phyloP scores from a whole-genome alignment of 2,888 invertebrate species.

The Eudemis profundana region DNA sequence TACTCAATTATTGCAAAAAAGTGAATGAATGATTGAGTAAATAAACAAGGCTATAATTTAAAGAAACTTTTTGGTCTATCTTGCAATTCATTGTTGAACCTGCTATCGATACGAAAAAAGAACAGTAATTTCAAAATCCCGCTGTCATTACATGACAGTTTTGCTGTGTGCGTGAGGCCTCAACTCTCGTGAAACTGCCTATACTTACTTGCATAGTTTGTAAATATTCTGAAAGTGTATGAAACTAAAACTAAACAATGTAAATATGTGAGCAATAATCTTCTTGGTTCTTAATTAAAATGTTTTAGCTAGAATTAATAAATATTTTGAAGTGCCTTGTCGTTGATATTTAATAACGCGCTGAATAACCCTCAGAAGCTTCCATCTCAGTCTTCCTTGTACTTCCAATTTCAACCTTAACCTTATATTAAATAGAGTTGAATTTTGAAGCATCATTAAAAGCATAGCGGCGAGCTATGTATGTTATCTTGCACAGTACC shows the following conservation, averaged over 20 bases:
- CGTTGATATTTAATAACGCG: conserved; percentile 24
- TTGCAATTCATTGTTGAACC: too few relatives aligned
- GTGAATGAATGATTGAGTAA: too few relatives aligned
- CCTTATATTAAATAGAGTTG: background rate
- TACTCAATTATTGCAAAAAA: background rate
- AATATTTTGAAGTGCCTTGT: conserved; percentile 9
- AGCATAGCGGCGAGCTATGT: background rate
- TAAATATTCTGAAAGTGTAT: background rate
- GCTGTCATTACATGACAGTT: too few relatives aligned
- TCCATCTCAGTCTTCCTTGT: background rate
- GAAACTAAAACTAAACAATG: background rate
- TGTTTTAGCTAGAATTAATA: conserved; percentile 18
- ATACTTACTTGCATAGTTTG: too few relatives aligned
- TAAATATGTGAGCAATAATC: background rate
- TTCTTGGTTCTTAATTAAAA: conserved; percentile 22
- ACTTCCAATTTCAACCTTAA: background rate
- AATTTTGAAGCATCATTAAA: background rate
- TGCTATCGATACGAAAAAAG: too few relatives aligned
- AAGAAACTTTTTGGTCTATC: too few relatives aligned
- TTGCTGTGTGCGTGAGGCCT: too few relatives aligned
- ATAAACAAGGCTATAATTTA: too few relatives aligned
- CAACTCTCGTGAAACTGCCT: too few relatives aligned
- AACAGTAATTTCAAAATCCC: too few relatives aligned
- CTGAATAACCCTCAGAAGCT: background rate
- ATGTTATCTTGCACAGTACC: conserved; percentile 7